A percentile compares a stretch with the other conserved stretches of the same genome.
phyloP scores from a whole-genome alignment of 2,113 vertebrate genomes.

The Ophiodon elongatus region DNA sequence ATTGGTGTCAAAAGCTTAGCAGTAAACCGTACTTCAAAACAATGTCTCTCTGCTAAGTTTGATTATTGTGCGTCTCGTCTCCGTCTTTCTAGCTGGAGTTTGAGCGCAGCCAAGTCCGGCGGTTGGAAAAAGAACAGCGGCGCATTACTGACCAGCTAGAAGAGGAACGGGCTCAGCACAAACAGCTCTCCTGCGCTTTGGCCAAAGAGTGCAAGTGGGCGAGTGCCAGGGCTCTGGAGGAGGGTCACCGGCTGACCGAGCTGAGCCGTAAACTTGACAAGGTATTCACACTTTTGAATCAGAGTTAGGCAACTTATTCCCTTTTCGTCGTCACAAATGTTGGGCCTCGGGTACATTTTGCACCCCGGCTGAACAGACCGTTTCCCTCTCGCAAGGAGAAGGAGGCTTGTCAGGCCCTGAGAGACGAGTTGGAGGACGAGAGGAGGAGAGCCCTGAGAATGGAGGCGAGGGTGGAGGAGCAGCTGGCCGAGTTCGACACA shows the following conservation, averaged over 20 bases:
- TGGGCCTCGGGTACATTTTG: not conserved
- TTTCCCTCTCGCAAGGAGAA: conserved; percentile 79
- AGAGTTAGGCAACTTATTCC: not conserved
- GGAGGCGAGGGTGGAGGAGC: conserved; percentile 95
- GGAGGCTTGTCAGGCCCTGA: conserved; percentile 83
- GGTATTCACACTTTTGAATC: conserved; percentile 46
- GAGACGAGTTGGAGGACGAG: conserved; percentile 90
- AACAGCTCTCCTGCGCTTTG: conserved; percentile 92
- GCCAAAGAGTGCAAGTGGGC: conserved; percentile 96
- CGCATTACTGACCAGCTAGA: conserved; percentile 91
- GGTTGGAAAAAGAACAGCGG: conserved; percentile 93
- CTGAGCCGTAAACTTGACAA: conserved; percentile 88
- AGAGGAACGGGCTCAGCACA: conserved; percentile 92
- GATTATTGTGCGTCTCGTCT: not conserved
- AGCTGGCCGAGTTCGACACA: conserved; percentile 95
- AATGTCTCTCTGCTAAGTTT: not conserved
- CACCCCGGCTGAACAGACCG: not conserved
- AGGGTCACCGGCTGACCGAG: conserved; percentile 90
- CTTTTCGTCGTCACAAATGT: not conserved
- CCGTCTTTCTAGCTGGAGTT: conserved; percentile 90
- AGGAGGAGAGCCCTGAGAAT: conserved; percentile 88
- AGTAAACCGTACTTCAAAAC: not conserved
- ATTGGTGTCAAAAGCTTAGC: not conserved
- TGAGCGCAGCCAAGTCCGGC: conserved; percentile 93
- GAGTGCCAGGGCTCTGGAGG: conserved; percentile 90